A percentile compares a stretch with the other conserved stretches of the same genome.
Conservation (phyloP, 2,113 vertebrate genomes). For the Dasyurus viverrinus region DNA sequence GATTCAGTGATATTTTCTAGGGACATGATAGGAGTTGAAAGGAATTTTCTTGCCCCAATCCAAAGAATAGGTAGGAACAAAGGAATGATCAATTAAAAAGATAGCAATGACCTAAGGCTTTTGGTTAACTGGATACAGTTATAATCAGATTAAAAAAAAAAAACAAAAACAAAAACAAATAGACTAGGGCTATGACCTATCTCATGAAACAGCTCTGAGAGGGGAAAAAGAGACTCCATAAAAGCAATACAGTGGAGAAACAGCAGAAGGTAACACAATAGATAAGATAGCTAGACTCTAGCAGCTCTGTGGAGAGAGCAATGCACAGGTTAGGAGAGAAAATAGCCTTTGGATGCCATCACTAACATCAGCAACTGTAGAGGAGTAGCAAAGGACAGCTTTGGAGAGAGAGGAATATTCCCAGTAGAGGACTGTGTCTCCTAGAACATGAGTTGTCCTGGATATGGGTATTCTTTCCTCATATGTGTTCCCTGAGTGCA, state of each 20-base stretch:
- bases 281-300: neutral
- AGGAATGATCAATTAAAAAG: neutral
- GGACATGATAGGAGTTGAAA: neutral
- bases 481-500: too few species aligned
- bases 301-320: neutral
- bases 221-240: neutral
- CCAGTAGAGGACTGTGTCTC: neutral
- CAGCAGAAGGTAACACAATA: neutral
- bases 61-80: neutral
- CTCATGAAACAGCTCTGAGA: neutral
- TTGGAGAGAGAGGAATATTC: neutral
- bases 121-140: neutral
- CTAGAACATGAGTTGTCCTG: neutral
- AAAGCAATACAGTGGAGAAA: neutral
- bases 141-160: neutral
- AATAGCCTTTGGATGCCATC: neutral
- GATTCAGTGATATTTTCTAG: neutral
- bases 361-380: neutral
- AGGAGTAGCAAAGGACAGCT: neutral
- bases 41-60: neutral
- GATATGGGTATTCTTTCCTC: neutral
- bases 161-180: neutral
- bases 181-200: neutral
- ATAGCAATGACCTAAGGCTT: neutral
- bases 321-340: neutral